phyloP scores from a whole-genome alignment of 1,140 invertebrate species.

The Vanessa atalanta region DNA sequence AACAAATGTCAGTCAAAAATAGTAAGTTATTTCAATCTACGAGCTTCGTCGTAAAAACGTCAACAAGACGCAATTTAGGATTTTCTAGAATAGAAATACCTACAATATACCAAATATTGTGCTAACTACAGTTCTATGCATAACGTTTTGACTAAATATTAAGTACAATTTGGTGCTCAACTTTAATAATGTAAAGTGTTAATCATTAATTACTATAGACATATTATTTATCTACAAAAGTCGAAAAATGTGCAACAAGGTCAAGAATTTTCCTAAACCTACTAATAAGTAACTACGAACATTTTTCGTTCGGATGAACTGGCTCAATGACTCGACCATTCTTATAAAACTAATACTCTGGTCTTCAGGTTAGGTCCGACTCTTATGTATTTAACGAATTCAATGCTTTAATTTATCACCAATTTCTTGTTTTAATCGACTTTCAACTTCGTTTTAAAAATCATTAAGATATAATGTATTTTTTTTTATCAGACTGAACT shows the following conservation, averaged over 20 bases:
- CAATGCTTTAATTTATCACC: background rate
- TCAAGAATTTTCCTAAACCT: constrained; percentile 44
- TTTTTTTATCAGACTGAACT: background rate
- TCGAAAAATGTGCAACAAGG: constrained; percentile 66
- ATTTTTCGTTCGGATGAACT: constrained; percentile 29
- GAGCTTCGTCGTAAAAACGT: constrained; percentile 28
- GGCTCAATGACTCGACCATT: constrained; percentile 18
- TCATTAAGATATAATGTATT: background rate
- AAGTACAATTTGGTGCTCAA: constrained; percentile 81
- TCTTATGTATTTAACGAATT: background rate
- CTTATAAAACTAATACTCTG: constrained; percentile 11
- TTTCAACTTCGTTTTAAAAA: background rate
- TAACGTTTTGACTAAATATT: constrained; percentile 79
- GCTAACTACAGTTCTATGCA: constrained; percentile 74
- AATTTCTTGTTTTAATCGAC: constrained; percentile 2
- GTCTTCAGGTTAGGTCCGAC: background rate
- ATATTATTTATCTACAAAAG: constrained; percentile 76
- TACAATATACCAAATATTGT: constrained; percentile 67
- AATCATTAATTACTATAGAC: constrained; percentile 70
- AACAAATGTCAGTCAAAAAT: constrained; percentile 74
- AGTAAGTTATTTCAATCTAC: constrained; percentile 41
- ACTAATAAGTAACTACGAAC: constrained; percentile 33
- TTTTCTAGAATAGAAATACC: constrained; percentile 54
- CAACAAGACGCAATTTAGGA: constrained; percentile 56
- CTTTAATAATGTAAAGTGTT: constrained; percentile 77